These are phyloP conservation scores for Scarus forsteni DNA, from an alignment of 2,797 vertebrate species.

Conservation along the genomic window DNA sequence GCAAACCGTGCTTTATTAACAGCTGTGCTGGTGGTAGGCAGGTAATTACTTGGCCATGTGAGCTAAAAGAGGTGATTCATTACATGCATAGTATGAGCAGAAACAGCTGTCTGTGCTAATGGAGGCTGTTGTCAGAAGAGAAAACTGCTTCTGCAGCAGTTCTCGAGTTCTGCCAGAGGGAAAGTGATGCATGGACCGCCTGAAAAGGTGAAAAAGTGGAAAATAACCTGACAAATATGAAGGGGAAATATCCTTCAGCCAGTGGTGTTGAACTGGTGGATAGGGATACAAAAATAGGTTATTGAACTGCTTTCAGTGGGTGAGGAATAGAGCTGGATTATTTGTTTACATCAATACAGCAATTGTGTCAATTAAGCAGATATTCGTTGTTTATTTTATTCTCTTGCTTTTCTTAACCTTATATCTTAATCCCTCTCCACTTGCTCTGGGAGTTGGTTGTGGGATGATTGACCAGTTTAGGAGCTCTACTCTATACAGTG, in stretches of 20 bases:
- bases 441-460: too few relatives aligned
- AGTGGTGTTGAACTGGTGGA: too few relatives aligned
- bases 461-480: too few relatives aligned
- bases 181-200: background rate
- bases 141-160: conserved; percentile 49
- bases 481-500: background rate
- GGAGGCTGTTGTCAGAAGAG: conserved; percentile 54
- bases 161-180: conserved; percentile 26
- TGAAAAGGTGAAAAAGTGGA: background rate
- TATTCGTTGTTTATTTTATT: too few relatives aligned
- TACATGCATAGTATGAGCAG: conserved; percentile 32
- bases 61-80: conserved; percentile 60
- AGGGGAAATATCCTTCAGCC: background rate
- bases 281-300: too few relatives aligned
- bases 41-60: conserved; percentile 48
- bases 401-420: too few relatives aligned
- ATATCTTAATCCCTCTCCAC: too few relatives aligned
- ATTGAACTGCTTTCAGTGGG: too few relatives aligned
- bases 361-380: too few relatives aligned
- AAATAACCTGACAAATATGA: background rate
- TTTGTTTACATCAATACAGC: too few relatives aligned
- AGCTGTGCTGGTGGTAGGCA: conserved; percentile 44
- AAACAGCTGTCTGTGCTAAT: conserved; percentile 64
- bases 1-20: conserved; percentile 50
- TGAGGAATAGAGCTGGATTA: too few relatives aligned